A percentile compares a stretch with the other conserved stretches of the same genome.
These are phyloP conservation scores for Caenorhabditis remanei DNA, from an alignment of 1,140 invertebrate species.

Conservation along the genomic window DNA sequence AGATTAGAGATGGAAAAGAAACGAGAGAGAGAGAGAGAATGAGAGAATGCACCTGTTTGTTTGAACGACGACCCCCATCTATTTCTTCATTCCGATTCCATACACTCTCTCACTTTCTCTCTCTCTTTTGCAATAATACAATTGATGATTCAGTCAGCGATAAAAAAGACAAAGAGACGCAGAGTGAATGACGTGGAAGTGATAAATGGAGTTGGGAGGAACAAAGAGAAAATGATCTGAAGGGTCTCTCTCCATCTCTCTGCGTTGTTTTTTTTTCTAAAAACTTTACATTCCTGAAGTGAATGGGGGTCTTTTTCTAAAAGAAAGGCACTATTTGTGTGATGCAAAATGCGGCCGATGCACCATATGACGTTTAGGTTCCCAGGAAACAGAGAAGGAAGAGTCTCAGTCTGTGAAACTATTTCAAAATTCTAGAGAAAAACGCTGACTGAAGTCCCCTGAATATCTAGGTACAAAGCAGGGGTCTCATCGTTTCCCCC, in stretches of 20 bases:
- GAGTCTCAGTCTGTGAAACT: no score
- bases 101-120: background rate
- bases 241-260: no score
- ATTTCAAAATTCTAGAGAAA: no score
- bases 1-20: background rate
- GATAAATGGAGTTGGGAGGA: slow-evolving; percentile 28
- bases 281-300: background rate
- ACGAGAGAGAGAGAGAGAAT: background rate
- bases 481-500: no score
- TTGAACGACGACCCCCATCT: slow-evolving; percentile 5
- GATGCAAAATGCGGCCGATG: no score
- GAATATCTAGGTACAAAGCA: no score
- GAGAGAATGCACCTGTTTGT: slow-evolving; percentile 43
- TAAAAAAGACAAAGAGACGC: background rate
- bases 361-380: no score
- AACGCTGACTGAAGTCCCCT: no score
- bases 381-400: no score
- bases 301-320: background rate
- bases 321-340: no score
- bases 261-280: no score
- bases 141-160: slow-evolving; percentile 34
- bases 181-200: slow-evolving; percentile 7
- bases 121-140: slow-evolving; percentile 22
- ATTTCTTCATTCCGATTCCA: background rate
- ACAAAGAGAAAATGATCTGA: background rate